These are phyloP conservation scores for Typhlichthys eigenmanni DNA, from an alignment of 2,797 vertebrate genomes.

Conservation along the genomic window DNA sequence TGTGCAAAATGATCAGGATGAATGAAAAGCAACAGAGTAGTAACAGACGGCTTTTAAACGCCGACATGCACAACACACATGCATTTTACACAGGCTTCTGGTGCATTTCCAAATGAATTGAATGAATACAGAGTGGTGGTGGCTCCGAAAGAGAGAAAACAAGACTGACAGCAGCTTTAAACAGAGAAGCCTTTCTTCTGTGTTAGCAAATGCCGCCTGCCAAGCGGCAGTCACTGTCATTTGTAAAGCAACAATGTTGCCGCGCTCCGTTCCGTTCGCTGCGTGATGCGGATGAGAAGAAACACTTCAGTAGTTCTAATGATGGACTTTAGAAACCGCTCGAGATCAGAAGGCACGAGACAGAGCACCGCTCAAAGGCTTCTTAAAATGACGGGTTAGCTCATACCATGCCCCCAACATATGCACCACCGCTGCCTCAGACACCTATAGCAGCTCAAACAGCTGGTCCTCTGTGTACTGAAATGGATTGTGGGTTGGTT, in stretches of 20 bases:
- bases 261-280: constrained; percentile 65
- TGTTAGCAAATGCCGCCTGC: constrained; percentile 66
- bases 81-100: constrained; percentile 71
- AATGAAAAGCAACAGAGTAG: constrained; percentile 60
- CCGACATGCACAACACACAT: constrained; percentile 73
- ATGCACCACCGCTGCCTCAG: constrained; percentile 44
- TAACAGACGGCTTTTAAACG: constrained; percentile 72
- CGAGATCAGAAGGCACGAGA: constrained; percentile 56
- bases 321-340: constrained; percentile 69
- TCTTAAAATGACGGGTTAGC: constrained; percentile 73
- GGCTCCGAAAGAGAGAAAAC: constrained; percentile 68
- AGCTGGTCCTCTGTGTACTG: constrained; percentile 63
- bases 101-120: constrained; percentile 79
- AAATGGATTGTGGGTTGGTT: constrained; percentile 46
- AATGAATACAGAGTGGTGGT: constrained; percentile 74
- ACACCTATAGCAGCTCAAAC: constrained; percentile 61
- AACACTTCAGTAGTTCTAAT: constrained; percentile 76
- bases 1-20: constrained; percentile 48
- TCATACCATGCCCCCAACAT: constrained; percentile 38
- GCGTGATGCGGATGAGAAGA: constrained; percentile 72
- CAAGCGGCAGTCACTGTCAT: constrained; percentile 78
- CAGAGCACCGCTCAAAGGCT: constrained; percentile 55
- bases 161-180: constrained; percentile 78
- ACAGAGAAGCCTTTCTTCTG: constrained; percentile 68
- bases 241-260: constrained; percentile 74